Evolutionary conservation across 2,797 vertebrate genomes (phyloP), one percentile per base, ranked within the genome.

Genomic region (Phrynocephalus vlangalii): DNA sequence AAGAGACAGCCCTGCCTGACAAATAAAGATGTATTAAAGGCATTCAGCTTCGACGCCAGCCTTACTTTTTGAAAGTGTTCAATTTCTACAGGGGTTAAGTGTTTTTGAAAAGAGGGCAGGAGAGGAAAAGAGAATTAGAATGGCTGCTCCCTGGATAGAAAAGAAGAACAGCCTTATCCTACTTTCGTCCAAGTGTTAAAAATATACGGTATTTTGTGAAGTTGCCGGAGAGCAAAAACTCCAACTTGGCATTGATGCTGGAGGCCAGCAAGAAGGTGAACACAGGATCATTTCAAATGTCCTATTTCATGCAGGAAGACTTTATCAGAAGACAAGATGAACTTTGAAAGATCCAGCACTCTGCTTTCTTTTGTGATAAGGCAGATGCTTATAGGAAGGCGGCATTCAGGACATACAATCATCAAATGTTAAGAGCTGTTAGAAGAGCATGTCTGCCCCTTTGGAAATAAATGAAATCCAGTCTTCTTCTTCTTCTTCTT

Each of bases 1-100:
- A 70, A 90, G 26, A 50, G 86, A 28, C 60, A 28, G 30, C 22
- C 50, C 30, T 0, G 13, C n/a, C 28, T n/a, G 48, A n/a, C 78
- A 85, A 85, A 71, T 20, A 82, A 88, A 28, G 72, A n/a, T 7
- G 73, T 83, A 86, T 93, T 85, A 90, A 91, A 18, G 50, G 3
- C 56, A 26, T n/a, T 28, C 9, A n/a, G 48, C 50, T 50, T 73
- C 44, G 48, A 22, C 18, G 18, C 77, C 73, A 56, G 30, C 5
- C 38, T 85, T 88, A 77, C 66, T 0, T 79, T 86, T 71, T 0
- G 0, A 76, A 67, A 86, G 86, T 71, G 48, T 85, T 91, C 15
- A 68, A 82, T 66, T 82, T 81, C 30, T 83, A 13, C 68, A 5
- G 2, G 24, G 75, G 81, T 78, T 78, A 78, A 78, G 16, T 78